Percentiles rank a stretch among this genome's conserved stretches.
Conservation (phyloP, 2,797 vertebrate species). For the Lacerta viridis region DNA sequence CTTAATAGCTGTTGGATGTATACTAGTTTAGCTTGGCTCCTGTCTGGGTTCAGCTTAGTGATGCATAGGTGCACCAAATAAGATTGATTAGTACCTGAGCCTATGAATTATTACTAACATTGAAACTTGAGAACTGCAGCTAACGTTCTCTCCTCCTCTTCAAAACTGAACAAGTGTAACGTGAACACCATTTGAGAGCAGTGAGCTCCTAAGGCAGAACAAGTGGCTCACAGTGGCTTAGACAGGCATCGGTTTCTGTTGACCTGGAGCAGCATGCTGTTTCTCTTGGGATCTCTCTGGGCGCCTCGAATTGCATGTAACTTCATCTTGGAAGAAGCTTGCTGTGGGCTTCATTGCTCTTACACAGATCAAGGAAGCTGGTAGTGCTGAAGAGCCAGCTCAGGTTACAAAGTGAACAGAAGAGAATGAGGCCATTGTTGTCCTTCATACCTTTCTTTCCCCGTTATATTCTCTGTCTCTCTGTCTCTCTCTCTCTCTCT, state of each 20-base stretch:
- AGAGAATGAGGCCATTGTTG: conserved; percentile 38
- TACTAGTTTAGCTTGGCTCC: not conserved
- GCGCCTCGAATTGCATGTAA: conserved; percentile 1
- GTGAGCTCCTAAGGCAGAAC: not conserved
- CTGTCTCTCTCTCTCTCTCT: too few species aligned
- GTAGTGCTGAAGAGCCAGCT: conserved; percentile 18
- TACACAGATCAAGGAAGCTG: conserved; percentile 19
- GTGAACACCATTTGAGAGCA: not conserved
- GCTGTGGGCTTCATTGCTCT: conserved; percentile 21
- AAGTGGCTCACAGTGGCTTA: not conserved
- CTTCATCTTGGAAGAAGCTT: not conserved
- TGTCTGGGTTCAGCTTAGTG: not conserved
- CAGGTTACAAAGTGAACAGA: not conserved
- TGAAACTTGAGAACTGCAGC: conserved; percentile 6
- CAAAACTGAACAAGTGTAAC: not conserved
- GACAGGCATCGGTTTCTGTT: not conserved
- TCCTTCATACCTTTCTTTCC: not conserved
- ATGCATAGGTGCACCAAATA: not conserved
- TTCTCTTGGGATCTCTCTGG: not conserved
- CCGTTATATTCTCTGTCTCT: not conserved
- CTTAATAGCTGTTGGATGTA: not conserved
- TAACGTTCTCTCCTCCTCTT: not conserved
- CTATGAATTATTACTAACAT: not conserved
- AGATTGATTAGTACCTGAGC: not conserved
- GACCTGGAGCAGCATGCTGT: not conserved